Evolutionary conservation across 2,113 vertebrate genomes (phyloP).

Genomic region (Chaetodon auriga): DNA sequence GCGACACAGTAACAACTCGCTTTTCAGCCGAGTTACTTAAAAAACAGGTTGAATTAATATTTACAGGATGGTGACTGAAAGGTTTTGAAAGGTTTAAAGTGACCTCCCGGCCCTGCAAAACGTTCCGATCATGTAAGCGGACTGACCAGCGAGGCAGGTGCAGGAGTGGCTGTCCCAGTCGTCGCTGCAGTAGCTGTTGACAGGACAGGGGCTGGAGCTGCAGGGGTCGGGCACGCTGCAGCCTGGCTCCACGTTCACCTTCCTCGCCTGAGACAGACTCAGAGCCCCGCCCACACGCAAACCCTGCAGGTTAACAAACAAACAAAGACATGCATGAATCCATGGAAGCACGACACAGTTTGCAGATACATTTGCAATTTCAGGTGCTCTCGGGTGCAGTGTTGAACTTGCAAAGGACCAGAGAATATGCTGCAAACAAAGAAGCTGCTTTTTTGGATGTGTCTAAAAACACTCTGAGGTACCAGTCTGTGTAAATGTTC

Average conservation of each 20-base stretch:
- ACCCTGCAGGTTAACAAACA: conserved; percentile 81
- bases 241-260: conserved; percentile 88
- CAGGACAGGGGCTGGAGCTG: conserved; percentile 90
- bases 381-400: neutral
- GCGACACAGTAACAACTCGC: neutral
- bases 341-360: neutral
- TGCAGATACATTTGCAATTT: neutral
- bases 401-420: no score
- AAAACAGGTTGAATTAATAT: neutral
- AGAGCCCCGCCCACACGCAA: conserved; percentile 87
- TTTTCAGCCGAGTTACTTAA: no score
- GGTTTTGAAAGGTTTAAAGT: neutral
- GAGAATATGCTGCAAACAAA: neutral
- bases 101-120: neutral
- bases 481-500: neutral
- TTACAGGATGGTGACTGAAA: neutral
- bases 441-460: neutral
- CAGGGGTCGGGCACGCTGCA: conserved; percentile 91
- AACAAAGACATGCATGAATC: neutral
- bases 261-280: conserved; percentile 84
- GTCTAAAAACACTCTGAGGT: neutral
- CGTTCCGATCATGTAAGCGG: neutral
- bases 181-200: conserved; percentile 91
- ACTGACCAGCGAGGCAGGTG: conserved; percentile 90
- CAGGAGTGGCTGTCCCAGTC: conserved; percentile 94